Evolutionary conservation across 2,797 vertebrate genomes (phyloP), one percentile per base, ranked within the genome.

Genomic region (Sebastes glaucus): DNA sequence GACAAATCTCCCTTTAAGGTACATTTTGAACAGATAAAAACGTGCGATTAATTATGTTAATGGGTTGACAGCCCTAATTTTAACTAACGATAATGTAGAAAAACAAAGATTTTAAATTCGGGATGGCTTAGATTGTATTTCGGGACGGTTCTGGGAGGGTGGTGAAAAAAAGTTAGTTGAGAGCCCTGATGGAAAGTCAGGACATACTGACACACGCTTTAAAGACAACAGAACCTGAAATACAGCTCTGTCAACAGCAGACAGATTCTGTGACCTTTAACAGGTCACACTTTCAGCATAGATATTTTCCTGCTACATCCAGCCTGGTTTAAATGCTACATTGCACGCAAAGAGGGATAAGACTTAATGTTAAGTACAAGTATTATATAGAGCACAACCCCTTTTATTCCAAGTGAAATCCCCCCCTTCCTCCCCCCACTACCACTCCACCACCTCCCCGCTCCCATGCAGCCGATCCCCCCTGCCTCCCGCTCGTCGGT

Each of bases 341-440:
- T 5, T 27, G 20, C 49, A 33, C n/a, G 64, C 67, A 83, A 76
- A 81, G 27, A 70, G 33, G 65, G 52, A 53, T 80, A 28, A 86
- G 71, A 28, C 71, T 74, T 76, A 33, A 77, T 64, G 66, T 56
- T 60, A 30, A 74, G 65, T 55, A 27, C n/a, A 27, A 55, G 56
- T 78, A 75, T 87, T 65, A 83, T 61, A 66, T 46, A 35, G 56
- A 79, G 80, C 68, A 69, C 53, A 85, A 14, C 56, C 60, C 67
- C 74, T 42, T 69, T 77, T 59, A 77, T 82, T 82, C 71, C 23
- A 61, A 68, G 30, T 67, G 27, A 71, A 88, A 55, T 32, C 66
- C 64, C 60, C 60, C 62, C 9, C 6, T 1, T 3, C 61, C 28
- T 53, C 71, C 69, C n/a, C 13, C 78, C 7, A 9, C 76, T 55